Percentiles rank a stretch among this genome's conserved stretches.
Evolutionary conservation across 2,797 vertebrate genomes (phyloP).

Genomic region (Myripristis murdjan): DNA sequence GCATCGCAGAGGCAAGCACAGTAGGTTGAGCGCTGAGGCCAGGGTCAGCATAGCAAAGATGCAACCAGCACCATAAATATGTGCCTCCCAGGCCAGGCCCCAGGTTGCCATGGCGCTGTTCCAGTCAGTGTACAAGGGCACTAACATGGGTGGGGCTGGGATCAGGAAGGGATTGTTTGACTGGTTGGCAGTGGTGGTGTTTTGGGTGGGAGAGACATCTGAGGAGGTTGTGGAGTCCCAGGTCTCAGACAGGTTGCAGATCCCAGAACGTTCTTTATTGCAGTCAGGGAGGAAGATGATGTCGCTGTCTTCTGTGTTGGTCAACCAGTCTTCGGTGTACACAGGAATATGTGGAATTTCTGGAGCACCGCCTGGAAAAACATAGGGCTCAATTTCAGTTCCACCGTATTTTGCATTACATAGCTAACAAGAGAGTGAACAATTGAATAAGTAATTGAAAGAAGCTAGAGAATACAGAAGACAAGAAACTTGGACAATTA

Average conservation of each 20-base stretch:
- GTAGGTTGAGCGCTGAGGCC: conserved; percentile 87
- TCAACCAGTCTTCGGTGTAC: conserved; percentile 76
- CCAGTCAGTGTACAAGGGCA: conserved; percentile 90
- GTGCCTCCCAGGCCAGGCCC: conserved; percentile 93
- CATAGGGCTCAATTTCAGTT: background rate
- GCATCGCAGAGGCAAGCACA: conserved; percentile 88
- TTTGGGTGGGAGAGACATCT: conserved; percentile 62
- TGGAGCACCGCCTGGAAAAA: conserved; percentile 34
- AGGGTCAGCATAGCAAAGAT: conserved; percentile 87
- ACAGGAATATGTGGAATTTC: conserved; percentile 26
- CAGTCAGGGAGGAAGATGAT: conserved; percentile 84
- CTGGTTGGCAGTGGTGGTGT: conserved; percentile 73
- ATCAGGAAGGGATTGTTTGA: conserved; percentile 71
- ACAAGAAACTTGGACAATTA: background rate
- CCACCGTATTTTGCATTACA: conserved; percentile 4
- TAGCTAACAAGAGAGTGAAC: background rate
- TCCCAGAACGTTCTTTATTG: conserved; percentile 73
- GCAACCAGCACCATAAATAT: conserved; percentile 90
- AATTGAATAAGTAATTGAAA: background rate
- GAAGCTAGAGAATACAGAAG: background rate
- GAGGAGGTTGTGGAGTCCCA: conserved; percentile 66
- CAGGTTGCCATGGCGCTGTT: conserved; percentile 90
- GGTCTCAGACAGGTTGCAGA: conserved; percentile 81
- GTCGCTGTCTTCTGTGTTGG: conserved; percentile 41
- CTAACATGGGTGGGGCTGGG: conserved; percentile 84